Evolutionary conservation across 2,888 invertebrate species (phyloP).

Genomic region (Cephus rjabovi): DNA sequence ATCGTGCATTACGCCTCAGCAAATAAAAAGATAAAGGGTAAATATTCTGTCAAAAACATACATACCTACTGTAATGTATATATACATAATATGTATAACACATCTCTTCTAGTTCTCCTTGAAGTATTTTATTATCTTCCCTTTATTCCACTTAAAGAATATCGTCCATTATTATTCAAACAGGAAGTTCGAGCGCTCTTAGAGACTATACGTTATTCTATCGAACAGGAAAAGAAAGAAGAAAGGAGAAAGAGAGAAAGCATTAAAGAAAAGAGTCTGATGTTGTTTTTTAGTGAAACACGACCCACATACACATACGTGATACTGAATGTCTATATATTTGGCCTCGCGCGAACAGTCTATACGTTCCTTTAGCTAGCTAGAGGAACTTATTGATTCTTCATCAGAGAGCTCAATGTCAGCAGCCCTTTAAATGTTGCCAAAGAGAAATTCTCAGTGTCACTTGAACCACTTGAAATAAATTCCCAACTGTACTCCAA

Average conservation of each 20-base stretch:
- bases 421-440: background rate
- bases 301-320: background rate
- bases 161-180: background rate
- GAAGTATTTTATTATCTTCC: background rate
- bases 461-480: background rate
- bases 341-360: background rate
- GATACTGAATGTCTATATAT: background rate
- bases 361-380: background rate
- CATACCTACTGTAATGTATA: too few relatives aligned
- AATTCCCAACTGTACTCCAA: background rate
- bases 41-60: background rate
- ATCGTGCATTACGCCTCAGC: background rate
- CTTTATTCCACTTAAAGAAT: background rate
- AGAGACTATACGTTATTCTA: background rate
- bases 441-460: background rate
- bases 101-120: background rate
- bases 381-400: constrained; percentile 4
- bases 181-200: background rate
- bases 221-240: background rate
- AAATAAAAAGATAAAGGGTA: background rate
- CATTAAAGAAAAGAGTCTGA: background rate
- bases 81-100: too few relatives aligned
- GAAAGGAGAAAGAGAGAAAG: background rate
- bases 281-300: background rate
- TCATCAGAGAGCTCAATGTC: constrained; percentile 4